phyloP scores from a whole-genome alignment of 2,113 vertebrate species.

The Mustela nigripes region DNA sequence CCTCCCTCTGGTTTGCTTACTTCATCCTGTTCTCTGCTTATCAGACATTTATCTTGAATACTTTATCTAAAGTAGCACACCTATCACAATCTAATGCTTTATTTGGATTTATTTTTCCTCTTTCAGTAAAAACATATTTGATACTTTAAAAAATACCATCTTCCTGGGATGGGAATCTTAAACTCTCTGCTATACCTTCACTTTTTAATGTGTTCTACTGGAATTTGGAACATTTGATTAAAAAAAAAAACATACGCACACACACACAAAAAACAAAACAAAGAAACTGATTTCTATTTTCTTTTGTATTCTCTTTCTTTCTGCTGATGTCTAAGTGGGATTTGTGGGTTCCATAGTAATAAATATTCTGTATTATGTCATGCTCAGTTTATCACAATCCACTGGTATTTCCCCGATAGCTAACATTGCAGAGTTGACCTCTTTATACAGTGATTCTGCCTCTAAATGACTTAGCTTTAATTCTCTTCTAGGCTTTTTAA shows the following conservation, averaged over 20 bases:
- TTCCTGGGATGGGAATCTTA: not conserved
- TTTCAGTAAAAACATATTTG: slow-evolving; percentile 20
- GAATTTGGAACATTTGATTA: slow-evolving; percentile 8
- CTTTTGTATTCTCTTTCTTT: not conserved
- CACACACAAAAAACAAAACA: not conserved
- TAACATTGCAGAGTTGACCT: not conserved
- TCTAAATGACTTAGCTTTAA: not conserved
- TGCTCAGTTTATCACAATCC: not conserved
- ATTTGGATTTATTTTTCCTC: not conserved
- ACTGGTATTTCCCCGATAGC: not conserved
- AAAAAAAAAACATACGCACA: not conserved
- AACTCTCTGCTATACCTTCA: not conserved
- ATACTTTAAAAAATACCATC: not conserved
- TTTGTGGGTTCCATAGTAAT: not conserved
- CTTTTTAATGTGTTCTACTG: not conserved
- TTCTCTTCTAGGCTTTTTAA: slow-evolving; percentile 73
- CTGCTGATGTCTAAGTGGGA: not conserved
- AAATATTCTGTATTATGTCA: not conserved
- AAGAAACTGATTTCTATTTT: not conserved
- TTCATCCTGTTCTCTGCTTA: not conserved
- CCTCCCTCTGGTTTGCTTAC: not conserved
- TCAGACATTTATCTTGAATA: not conserved
- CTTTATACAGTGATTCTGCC: not conserved
- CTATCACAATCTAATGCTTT: not conserved
- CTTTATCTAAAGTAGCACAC: not conserved